Evolutionary conservation across 2,888 invertebrate genomes (phyloP), one percentile per base, ranked within the genome.

Genomic region (Ormyrus rosae): DNA sequence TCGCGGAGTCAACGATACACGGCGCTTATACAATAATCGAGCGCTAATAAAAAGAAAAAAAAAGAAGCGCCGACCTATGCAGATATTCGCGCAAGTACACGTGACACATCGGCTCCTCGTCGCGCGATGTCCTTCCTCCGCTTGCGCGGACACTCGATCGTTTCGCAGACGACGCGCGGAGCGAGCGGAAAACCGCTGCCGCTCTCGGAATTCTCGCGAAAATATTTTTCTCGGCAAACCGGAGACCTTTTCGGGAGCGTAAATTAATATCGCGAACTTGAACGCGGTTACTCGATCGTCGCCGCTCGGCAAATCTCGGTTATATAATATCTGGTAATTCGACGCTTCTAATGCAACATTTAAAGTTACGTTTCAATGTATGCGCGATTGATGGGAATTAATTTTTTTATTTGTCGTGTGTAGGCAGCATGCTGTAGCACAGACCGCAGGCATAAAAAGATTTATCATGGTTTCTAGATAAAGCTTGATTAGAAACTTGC

Each of bases 81-180:
- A 72, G 10, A 63, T 60, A 60, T 60, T 60, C 60, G 60, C 60
- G 60, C 60, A 60, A 60, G 34, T 60, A 56, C 60, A 60, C 60
- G 60, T 60, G 60, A 60, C 60, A 60, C 34, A 53, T 60, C 6
- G 8, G 34, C 60, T 2, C 13, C 6, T 56, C n/a, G 11, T 13
- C 60, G 60, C 0, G 34, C 13, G 13, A 13, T 4, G 34, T 60
- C 60, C 45, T 60, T 60, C 60, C 19, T 19, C 34, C 34, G 6
- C 34, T 10, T 13, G 10, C 56, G n/a, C 13, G 60, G 58, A 58
- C n/a, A n/a, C 58, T 58, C 10, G n/a, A 60, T 60, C 34, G 60
- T 60, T 34, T 53, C 53, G 10, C 53, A 8, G 6, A 10, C 53
- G 9, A 2, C 53, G 10, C 53, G 10, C 53, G 9, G 2, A 10